phyloP scores from a whole-genome alignment of 2,113 vertebrate species.

The Aplodontia rufa region DNA sequence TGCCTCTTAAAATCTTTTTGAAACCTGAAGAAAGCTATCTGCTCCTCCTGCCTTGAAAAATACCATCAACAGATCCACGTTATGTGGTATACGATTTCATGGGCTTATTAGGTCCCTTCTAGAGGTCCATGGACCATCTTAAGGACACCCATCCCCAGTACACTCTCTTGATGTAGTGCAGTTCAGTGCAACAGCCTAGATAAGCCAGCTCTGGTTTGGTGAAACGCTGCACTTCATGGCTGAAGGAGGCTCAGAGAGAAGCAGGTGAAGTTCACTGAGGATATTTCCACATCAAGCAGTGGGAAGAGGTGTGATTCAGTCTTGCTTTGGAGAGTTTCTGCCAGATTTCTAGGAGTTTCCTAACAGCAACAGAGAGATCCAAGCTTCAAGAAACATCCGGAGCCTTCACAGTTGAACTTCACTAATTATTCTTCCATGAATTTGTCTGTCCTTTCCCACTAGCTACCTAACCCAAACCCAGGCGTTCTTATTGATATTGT shows the following conservation, averaged over 20 bases:
- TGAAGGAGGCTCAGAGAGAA: neutral
- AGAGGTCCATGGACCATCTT: neutral
- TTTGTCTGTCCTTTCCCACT: neutral
- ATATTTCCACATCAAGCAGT: neutral
- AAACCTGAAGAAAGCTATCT: neutral
- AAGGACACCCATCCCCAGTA: neutral
- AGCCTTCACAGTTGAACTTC: neutral
- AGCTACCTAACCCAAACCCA: neutral
- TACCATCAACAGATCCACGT: neutral
- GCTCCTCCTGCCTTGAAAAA: neutral
- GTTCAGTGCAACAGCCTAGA: neutral
- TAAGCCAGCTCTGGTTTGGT: neutral
- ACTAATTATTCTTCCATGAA: neutral
- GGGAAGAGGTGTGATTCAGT: neutral
- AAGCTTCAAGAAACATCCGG: neutral
- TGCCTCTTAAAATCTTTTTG: constrained; percentile 12
- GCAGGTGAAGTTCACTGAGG: neutral
- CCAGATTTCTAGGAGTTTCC: neutral
- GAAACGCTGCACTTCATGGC: neutral
- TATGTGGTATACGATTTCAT: neutral
- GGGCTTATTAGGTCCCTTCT: neutral
- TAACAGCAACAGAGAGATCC: neutral
- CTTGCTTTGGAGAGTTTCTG: constrained; percentile 19
- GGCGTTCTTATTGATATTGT: neutral
- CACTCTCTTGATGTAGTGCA: neutral